These are phyloP conservation scores for Andrena hattorfiana DNA, from an alignment of 2,888 invertebrate species.

Conservation along the genomic window DNA sequence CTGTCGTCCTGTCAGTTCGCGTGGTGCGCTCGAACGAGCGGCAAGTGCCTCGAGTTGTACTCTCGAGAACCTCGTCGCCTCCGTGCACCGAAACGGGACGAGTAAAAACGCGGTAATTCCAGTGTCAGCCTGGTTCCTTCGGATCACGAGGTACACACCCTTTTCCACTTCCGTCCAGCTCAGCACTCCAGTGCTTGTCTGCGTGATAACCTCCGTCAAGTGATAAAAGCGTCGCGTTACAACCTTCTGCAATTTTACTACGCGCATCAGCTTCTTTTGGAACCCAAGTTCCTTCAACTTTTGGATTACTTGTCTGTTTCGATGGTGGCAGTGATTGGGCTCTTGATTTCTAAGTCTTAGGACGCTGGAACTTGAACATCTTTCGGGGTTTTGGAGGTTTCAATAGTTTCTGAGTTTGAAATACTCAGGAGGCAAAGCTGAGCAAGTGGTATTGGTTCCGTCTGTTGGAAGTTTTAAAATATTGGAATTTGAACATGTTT, in stretches of 20 bases:
- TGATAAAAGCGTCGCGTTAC: no score
- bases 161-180: background rate
- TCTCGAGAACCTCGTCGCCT: background rate
- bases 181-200: background rate
- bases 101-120: conserved; percentile 24
- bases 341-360: no score
- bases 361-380: no score
- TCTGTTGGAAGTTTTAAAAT: no score
- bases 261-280: background rate
- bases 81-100: background rate
- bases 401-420: no score
- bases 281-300: background rate
- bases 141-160: background rate
- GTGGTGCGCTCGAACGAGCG: conserved; percentile 71
- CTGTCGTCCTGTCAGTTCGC: conserved; percentile 63
- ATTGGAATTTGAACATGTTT: no score
- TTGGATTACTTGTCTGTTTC: background rate
- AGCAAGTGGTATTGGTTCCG: no score
- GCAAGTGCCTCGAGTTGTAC: conserved; percentile 39
- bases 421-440: no score
- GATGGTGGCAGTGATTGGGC: background rate
- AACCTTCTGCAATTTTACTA: no score
- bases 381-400: no score
- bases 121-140: background rate
- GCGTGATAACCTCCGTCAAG: no score